Conservation (phyloP, 2,113 vertebrate species). For the Romanogobio albipinnatus region DNA sequence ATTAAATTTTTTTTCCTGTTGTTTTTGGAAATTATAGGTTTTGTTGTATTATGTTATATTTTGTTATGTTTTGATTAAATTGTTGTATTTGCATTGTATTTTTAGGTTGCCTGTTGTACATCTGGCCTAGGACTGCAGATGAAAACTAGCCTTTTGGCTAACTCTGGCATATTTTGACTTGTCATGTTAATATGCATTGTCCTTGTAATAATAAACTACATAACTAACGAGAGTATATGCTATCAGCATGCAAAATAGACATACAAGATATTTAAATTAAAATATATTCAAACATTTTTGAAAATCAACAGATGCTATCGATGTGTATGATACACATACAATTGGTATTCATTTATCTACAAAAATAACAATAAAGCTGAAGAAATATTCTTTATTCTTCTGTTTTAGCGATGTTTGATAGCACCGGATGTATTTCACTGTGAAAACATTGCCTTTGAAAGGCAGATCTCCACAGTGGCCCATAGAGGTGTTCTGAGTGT, state of each 20-base stretch:
- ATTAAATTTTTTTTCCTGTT: too few relatives aligned
- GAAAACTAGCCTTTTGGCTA: too few relatives aligned
- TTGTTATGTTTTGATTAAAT: too few relatives aligned
- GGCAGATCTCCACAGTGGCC: conserved; percentile 26
- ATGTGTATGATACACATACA: conserved; percentile 5
- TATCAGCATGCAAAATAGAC: conserved; percentile 33
- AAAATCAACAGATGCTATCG: conserved; percentile 16
- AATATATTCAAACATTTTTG: conserved; percentile 1
- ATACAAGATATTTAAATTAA: conserved; percentile 14
- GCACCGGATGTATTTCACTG: conserved; percentile 32
- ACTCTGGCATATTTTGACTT: too few relatives aligned
- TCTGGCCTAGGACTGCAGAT: too few relatives aligned
- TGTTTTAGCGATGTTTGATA: conserved; percentile 22
- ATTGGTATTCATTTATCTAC: conserved; percentile 1
- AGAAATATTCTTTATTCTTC: not conserved
- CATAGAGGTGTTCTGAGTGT: conserved; percentile 52
- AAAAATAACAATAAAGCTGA: conserved; percentile 10
- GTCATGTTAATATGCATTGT: too few relatives aligned
- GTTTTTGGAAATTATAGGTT: too few relatives aligned
- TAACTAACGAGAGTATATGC: not conserved
- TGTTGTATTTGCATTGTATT: too few relatives aligned
- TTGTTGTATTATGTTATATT: too few relatives aligned
- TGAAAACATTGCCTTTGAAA: conserved; percentile 42
- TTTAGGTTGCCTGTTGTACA: too few relatives aligned
- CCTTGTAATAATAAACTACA: too few relatives aligned